Conservation (phyloP, 2,113 vertebrate genomes). For the Saguinus imperator region DNA sequence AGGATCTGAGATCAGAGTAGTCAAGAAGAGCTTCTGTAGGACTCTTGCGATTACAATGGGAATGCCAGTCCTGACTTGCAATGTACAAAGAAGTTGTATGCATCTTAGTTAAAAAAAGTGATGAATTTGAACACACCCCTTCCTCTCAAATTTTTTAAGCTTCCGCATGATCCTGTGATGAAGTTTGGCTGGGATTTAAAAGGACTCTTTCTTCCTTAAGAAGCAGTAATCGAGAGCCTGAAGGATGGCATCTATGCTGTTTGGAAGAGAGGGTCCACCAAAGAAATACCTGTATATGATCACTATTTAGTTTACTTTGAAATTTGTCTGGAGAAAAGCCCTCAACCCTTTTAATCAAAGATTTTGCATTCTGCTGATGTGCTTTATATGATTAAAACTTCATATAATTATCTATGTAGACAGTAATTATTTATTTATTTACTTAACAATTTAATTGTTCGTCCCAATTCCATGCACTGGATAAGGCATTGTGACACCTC, state of each 20-base stretch:
- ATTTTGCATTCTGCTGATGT: neutral
- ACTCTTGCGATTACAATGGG: rapidly evolving
- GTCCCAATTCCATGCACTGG: neutral
- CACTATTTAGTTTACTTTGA: neutral
- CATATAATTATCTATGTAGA: neutral
- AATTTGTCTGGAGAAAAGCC: neutral
- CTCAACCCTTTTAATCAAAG: neutral
- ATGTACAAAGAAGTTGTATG: rapidly evolving
- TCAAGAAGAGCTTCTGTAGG: neutral
- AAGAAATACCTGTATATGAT: neutral
- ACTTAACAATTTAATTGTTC: neutral
- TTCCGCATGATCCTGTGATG: neutral
- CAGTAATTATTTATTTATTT: neutral
- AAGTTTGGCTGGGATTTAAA: neutral
- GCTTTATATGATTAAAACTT: neutral
- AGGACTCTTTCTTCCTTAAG: neutral
- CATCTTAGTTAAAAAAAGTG: neutral
- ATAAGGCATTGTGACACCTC: neutral
- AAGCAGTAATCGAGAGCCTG: neutral
- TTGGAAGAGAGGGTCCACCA: neutral
- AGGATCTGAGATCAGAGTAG: neutral
- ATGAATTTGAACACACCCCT: too few species aligned
- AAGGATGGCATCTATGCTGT: neutral
- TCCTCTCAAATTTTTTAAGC: neutral
- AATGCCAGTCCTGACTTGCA: neutral